Conservation (phyloP, 1,140 invertebrate genomes). For the Holcopasites calliopsidis region DNA sequence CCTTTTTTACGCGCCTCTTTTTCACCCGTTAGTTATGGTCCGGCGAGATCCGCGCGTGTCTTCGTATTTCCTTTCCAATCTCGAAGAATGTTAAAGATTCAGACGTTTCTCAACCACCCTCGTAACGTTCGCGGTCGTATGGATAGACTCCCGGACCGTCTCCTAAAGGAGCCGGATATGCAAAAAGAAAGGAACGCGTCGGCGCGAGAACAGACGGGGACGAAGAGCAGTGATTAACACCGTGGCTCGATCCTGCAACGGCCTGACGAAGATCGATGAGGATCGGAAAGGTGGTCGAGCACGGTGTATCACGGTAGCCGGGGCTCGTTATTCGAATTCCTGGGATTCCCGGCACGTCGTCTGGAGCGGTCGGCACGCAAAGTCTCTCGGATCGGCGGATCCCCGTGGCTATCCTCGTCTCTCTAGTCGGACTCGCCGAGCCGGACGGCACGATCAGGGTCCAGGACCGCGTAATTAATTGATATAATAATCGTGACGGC, state of each 20-base stretch:
- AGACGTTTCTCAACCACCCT: too few species aligned
- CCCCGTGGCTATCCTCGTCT: background rate
- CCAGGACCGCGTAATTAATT: slow-evolving; percentile 70
- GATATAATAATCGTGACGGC: slow-evolving; percentile 73
- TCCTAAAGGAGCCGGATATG: too few species aligned
- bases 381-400: slow-evolving; percentile 9
- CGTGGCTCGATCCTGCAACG: slow-evolving; percentile 16
- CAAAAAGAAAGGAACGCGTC: background rate
- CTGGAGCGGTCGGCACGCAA: slow-evolving; percentile 34
- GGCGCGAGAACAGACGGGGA: slow-evolving; percentile 9
- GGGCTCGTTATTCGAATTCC: slow-evolving; percentile 63
- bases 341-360: slow-evolving; percentile 43
- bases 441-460: slow-evolving; percentile 69
- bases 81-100: too few species aligned
- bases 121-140: too few species aligned
- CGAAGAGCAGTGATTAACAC: slow-evolving; percentile 34
- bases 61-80: background rate
- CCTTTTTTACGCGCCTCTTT: background rate
- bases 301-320: slow-evolving; percentile 56
- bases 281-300: slow-evolving; percentile 43
- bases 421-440: slow-evolving; percentile 62
- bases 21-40: background rate
- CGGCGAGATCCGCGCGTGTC: too few species aligned
- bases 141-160: too few species aligned
- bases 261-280: slow-evolving; percentile 56